A percentile compares a stretch with the other conserved stretches of the same genome.
These are phyloP conservation scores for Eristalis pertinax DNA, from an alignment of 2,888 invertebrate genomes.

Conservation along the genomic window DNA sequence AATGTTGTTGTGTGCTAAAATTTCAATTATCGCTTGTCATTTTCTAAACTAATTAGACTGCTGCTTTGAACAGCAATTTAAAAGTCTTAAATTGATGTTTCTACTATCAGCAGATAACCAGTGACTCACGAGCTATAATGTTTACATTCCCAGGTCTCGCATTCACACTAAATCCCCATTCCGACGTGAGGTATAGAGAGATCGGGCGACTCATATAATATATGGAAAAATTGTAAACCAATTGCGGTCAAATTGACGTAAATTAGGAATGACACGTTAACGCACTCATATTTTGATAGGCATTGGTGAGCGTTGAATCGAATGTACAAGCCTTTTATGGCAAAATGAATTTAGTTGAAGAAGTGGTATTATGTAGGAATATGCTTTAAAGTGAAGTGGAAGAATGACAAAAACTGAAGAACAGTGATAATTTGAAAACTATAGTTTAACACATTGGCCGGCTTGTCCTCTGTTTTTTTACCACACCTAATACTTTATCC, in stretches of 20 bases:
- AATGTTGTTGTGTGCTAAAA: neutral
- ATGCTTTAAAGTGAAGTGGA: too few species aligned
- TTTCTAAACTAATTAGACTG: neutral
- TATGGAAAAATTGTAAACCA: neutral
- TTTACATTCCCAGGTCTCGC: neutral
- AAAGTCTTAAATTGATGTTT: neutral
- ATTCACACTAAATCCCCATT: neutral
- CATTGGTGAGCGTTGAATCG: too few species aligned
- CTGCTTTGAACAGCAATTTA: neutral
- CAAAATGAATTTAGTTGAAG: too few species aligned
- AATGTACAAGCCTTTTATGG: too few species aligned
- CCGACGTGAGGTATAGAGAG: neutral
- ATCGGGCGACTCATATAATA: neutral
- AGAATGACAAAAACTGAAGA: too few species aligned
- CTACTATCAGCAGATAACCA: neutral
- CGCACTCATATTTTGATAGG: too few species aligned
- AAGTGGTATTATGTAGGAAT: too few species aligned
- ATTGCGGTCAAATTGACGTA: neutral
- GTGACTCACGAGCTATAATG: neutral
- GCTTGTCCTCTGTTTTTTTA: too few species aligned
- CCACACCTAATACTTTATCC: too few species aligned
- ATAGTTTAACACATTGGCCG: too few species aligned
- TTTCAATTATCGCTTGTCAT: neutral
- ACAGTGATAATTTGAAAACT: too few species aligned
- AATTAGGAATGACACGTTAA: too few species aligned